A percentile compares a stretch with the other conserved stretches of the same genome.
These are phyloP conservation scores for Bovichtus diacanthus DNA, from an alignment of 2,797 vertebrate species.

Conservation along the genomic window DNA sequence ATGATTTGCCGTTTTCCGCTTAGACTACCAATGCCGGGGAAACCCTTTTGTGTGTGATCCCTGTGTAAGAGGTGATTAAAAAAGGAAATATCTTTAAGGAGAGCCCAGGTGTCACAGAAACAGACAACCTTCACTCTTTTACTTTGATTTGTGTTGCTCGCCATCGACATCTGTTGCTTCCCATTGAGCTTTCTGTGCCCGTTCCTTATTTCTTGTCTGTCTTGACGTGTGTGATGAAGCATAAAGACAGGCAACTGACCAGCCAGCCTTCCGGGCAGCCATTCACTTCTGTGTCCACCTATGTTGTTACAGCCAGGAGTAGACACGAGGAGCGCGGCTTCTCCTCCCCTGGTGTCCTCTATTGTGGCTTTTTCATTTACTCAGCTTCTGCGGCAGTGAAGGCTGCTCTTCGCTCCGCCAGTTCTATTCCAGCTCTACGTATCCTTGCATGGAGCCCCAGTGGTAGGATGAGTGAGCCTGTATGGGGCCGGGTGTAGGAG, in stretches of 20 bases:
- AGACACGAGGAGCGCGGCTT: constrained; percentile 55
- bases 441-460: constrained; percentile 32
- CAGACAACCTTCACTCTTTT: not conserved
- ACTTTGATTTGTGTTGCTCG: constrained; percentile 9
- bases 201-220: constrained; percentile 38
- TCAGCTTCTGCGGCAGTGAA: constrained; percentile 66
- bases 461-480: constrained; percentile 57
- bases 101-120: not conserved
- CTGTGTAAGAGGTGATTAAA: not conserved
- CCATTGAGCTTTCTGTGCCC: constrained; percentile 41
- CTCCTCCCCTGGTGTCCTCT: constrained; percentile 60
- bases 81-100: too few species aligned
- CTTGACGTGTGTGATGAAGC: constrained; percentile 67
- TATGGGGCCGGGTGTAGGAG: constrained; percentile 33
- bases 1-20: constrained; percentile 13
- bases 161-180: constrained; percentile 11
- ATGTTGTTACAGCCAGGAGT: constrained; percentile 61
- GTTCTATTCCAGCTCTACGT: constrained; percentile 57
- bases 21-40: not conserved
- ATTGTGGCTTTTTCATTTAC: constrained; percentile 74
- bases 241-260: constrained; percentile 45
- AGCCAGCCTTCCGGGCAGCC: constrained; percentile 44
- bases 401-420: constrained; percentile 65
- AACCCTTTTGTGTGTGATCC: not conserved
- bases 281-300: constrained; percentile 56